Conservation (phyloP, 1,140 invertebrate species). For the Coenobita brevimanus region DNA sequence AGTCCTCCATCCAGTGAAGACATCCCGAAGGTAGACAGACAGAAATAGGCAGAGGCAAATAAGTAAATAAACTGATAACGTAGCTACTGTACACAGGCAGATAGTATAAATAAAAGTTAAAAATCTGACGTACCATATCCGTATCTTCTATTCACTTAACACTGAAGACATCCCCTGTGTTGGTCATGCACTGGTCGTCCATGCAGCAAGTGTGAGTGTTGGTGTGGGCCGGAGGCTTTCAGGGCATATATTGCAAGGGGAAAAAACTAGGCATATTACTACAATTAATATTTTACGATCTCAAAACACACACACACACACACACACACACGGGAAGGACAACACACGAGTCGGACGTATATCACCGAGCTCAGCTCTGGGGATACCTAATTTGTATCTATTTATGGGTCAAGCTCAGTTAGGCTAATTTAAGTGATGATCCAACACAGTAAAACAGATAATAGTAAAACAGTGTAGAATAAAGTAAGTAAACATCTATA, state of each 20-base stretch:
- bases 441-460: too few species aligned
- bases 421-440: too few species aligned
- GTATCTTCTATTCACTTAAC: constrained; percentile 50
- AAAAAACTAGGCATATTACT: not conserved
- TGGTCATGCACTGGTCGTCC: not conserved
- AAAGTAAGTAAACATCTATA: too few species aligned
- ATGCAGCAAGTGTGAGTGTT: constrained; percentile 24
- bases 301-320: not conserved
- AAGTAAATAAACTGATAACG: not conserved
- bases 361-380: too few species aligned
- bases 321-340: constrained; percentile 4
- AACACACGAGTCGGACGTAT: too few species aligned
- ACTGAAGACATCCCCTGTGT: constrained; percentile 29
- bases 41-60: too few species aligned
- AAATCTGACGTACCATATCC: constrained; percentile 4
- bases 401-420: too few species aligned
- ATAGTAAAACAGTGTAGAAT: too few species aligned
- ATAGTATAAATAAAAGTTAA: not conserved
- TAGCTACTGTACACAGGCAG: not conserved
- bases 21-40: too few species aligned
- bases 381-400: too few species aligned
- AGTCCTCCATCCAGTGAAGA: too few species aligned
- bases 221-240: not conserved
- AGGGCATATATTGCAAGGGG: constrained; percentile 33
- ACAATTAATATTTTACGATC: not conserved